These are phyloP conservation scores for Halocynthia aurantium DNA, from an alignment of 23 tunicate genomes.

Conservation along the genomic window DNA sequence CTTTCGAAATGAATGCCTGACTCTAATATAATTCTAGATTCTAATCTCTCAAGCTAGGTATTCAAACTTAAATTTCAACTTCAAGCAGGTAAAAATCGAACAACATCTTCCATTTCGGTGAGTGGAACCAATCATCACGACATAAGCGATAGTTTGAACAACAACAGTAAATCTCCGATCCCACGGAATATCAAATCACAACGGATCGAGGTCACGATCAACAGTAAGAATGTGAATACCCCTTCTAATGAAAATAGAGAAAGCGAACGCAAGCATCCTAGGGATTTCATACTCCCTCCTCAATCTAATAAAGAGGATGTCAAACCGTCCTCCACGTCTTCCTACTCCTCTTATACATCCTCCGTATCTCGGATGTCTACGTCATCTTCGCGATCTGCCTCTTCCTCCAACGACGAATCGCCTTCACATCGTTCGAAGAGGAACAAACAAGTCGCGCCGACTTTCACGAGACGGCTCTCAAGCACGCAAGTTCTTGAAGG, in stretches of 20 bases:
- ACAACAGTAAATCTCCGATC: constrained; percentile 5
- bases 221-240: neutral
- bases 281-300: no score
- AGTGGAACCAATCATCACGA: neutral
- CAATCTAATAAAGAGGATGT: no score
- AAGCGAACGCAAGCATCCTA: no score
- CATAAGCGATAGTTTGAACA: constrained; percentile 10
- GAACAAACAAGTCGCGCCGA: constrained; percentile 52
- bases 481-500: constrained; percentile 97
- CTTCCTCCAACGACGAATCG: constrained; percentile 18
- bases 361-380: constrained; percentile 49
- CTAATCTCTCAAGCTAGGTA: no score
- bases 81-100: no score
- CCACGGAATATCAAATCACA: constrained; percentile 1
- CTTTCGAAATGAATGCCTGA: no score
- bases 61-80: no score
- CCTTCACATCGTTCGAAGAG: constrained; percentile 26
- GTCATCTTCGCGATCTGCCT: constrained; percentile 57
- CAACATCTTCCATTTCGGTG: no score
- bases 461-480: constrained; percentile 70
- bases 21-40: no score
- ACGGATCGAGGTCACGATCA: constrained; percentile 6
- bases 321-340: no score
- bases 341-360: no score
- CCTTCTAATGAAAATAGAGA: no score